These are phyloP conservation scores for Acridotheres tristis DNA, from an alignment of 2,797 vertebrate species.

Conservation along the genomic window DNA sequence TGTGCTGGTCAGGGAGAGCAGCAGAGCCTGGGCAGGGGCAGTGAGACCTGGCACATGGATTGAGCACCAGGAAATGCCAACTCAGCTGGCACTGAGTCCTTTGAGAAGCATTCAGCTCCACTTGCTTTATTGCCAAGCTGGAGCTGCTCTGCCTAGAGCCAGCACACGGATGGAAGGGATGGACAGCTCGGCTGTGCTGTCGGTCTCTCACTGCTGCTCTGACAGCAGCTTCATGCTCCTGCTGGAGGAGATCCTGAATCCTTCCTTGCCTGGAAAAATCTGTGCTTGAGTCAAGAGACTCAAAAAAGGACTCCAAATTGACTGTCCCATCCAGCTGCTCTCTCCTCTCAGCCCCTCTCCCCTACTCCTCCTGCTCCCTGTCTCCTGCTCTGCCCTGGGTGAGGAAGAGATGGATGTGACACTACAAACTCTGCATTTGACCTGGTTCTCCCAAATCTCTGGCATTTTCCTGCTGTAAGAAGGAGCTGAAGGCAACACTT, in stretches of 20 bases:
- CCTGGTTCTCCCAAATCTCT: neutral
- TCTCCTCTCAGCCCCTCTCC: neutral
- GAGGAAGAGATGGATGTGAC: neutral
- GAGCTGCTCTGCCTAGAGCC: neutral
- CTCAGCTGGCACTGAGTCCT: neutral
- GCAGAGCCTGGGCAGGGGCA: neutral
- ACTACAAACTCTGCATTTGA: neutral
- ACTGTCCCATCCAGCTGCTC: neutral
- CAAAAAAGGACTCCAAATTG: neutral
- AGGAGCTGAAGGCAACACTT: neutral
- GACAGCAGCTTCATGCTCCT: neutral
- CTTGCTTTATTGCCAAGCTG: neutral
- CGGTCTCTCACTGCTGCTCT: neutral
- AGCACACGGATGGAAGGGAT: fast-evolving
- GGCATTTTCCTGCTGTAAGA: neutral
- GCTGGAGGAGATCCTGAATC: neutral
- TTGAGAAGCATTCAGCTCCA: neutral
- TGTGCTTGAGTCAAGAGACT: neutral
- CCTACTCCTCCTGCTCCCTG: neutral
- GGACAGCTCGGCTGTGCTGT: neutral
- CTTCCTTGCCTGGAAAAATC: neutral
- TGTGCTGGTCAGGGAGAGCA: fast-evolving
- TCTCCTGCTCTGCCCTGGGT: neutral
- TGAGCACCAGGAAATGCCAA: neutral
- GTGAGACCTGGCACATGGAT: neutral